These are phyloP conservation scores for Trichosurus vulpecula DNA, from an alignment of 2,797 vertebrate genomes.

Conservation along the genomic window DNA sequence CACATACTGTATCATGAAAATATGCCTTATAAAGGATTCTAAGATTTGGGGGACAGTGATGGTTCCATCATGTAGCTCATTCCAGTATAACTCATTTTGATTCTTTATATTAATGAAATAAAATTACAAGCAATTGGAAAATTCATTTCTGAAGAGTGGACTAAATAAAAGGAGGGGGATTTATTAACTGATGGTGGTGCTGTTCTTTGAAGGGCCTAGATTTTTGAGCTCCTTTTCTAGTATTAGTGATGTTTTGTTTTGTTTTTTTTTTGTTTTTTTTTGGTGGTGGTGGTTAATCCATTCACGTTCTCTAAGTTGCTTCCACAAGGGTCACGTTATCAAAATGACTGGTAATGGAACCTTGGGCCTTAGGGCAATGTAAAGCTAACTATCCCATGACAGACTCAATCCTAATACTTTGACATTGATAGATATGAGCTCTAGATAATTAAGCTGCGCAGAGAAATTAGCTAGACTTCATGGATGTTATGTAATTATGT, in stretches of 20 bases:
- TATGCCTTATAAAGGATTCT: slow-evolving; percentile 11
- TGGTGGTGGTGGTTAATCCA: not conserved
- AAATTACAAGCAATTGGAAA: slow-evolving; percentile 19
- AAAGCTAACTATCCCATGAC: slow-evolving; percentile 1
- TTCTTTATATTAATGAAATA: slow-evolving; percentile 32
- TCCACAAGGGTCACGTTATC: not conserved
- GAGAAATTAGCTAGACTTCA: not conserved
- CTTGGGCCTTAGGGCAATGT: not conserved
- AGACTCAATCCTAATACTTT: not conserved
- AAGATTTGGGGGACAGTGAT: not conserved
- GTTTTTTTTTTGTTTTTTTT: not conserved
- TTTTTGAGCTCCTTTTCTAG: not conserved
- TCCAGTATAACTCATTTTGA: not conserved
- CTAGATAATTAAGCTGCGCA: not conserved
- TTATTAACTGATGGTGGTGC: not conserved
- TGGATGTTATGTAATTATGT: not conserved
- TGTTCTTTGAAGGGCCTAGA: not conserved
- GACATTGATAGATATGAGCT: not conserved
- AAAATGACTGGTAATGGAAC: not conserved
- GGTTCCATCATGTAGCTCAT: not conserved
- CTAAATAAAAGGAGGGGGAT: not conserved
- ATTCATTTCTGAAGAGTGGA: not conserved
- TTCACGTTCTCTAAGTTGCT: not conserved
- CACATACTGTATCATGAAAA: not conserved
- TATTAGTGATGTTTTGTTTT: not conserved